A percentile compares a stretch with the other conserved stretches of the same genome.
Evolutionary conservation across 2,113 vertebrate genomes (phyloP).

Genomic region (Psittacara wagleri): DNA sequence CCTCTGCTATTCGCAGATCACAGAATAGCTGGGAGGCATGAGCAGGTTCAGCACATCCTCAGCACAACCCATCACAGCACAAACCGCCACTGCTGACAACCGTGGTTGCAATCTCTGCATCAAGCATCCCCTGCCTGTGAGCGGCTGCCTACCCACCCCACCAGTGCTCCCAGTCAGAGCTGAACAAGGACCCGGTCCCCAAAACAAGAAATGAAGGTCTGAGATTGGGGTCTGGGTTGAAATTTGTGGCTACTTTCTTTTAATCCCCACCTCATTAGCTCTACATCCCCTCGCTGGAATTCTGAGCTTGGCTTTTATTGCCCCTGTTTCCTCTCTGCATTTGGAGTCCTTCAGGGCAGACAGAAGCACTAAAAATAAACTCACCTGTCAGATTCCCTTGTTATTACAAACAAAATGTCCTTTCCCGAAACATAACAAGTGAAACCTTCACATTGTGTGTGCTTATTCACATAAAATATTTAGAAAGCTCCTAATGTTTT

Average conservation of each 20-base stretch:
- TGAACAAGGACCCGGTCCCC: not conserved
- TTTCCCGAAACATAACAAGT: not conserved
- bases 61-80: not conserved
- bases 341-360: not conserved
- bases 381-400: slow-evolving; percentile 7
- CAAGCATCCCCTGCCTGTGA: not conserved
- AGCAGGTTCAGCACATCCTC: not conserved
- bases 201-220: not conserved
- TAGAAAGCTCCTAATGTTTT: slow-evolving; percentile 57
- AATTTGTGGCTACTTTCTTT: not conserved
- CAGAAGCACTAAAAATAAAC: slow-evolving; percentile 44
- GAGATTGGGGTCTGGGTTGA: not conserved
- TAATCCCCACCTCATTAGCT: not conserved
- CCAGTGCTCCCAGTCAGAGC: not conserved
- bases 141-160: not conserved
- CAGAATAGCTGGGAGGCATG: not conserved
- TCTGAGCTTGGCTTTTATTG: not conserved
- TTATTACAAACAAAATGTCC: slow-evolving; percentile 50
- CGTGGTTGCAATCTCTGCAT: accelerated
- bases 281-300: not conserved
- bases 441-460: slow-evolving; percentile 7
- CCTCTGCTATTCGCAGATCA: not conserved
- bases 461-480: slow-evolving; percentile 67
- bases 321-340: not conserved
- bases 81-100: accelerated